phyloP scores from a whole-genome alignment of 92 coral and sea anemone genomes.

The Actinostola sp. region DNA sequence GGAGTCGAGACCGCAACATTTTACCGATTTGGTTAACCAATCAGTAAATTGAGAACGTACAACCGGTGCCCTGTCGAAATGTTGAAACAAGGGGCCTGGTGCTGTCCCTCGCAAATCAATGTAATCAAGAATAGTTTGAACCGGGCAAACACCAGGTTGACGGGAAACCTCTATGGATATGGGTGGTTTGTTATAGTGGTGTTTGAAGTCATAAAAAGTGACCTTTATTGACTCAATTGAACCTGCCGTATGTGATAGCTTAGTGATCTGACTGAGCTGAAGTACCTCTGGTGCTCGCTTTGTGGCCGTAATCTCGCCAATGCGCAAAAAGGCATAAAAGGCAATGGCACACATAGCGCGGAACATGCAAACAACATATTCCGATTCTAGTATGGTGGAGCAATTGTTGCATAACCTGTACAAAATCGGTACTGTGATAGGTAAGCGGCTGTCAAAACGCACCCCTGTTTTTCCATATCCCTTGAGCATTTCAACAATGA shows the following conservation, averaged over 20 bases:
- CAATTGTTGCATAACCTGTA: no score
- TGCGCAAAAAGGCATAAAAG: constrained; percentile 20
- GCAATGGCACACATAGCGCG: constrained; percentile 29
- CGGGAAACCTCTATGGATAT: constrained; percentile 7
- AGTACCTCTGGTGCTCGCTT: background rate
- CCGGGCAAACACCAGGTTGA: constrained; percentile 12
- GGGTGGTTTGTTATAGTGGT: constrained; percentile 18
- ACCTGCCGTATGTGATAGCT: background rate
- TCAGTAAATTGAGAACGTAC: background rate
- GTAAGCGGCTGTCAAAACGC: constrained; percentile 29
- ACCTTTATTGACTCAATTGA: constrained; percentile 12
- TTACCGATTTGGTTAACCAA: background rate
- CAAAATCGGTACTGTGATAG: constrained; percentile 33
- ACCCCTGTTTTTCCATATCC: constrained; percentile 38
- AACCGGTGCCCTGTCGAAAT: constrained; percentile 13
- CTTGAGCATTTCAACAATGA: constrained; percentile 42
- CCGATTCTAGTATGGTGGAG: no score
- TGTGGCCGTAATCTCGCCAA: constrained; percentile 17
- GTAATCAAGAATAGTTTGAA: constrained; percentile 3
- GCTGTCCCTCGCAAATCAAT: background rate
- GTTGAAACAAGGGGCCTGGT: constrained; percentile 22
- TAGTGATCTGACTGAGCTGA: constrained; percentile 3
- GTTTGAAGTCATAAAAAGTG: constrained; percentile 17
- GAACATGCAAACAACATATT: constrained; percentile 1
- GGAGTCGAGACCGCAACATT: constrained; percentile 2